Percentiles rank a stretch among this genome's conserved stretches.
phyloP scores from a whole-genome alignment of 2,888 invertebrate genomes.

The Hanleya hanleyi region DNA sequence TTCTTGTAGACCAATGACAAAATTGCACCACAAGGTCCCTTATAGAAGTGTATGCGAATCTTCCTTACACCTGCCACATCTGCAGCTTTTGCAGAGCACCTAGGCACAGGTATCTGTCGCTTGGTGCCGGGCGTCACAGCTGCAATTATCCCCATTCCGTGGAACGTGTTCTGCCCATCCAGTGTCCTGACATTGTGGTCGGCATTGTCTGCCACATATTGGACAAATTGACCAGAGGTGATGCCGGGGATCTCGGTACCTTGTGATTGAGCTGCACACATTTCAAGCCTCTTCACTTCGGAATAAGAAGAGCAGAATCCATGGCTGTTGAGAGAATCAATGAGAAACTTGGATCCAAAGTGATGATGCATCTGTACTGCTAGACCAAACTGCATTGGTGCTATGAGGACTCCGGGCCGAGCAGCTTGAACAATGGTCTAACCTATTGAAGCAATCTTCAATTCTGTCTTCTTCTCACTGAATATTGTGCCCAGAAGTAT shows the following conservation, averaged over 20 bases:
- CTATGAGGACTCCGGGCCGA: slow-evolving; percentile 32
- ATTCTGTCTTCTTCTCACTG: slow-evolving; percentile 11
- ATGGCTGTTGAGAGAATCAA: slow-evolving; percentile 37
- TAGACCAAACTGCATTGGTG: slow-evolving; percentile 40
- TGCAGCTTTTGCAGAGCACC: background rate
- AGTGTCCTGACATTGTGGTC: slow-evolving; percentile 48
- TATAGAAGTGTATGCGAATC: slow-evolving; percentile 28
- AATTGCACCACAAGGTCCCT: background rate
- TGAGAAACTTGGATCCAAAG: slow-evolving; percentile 35
- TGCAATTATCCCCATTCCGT: slow-evolving; percentile 50
- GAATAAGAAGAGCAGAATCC: slow-evolving; percentile 39
- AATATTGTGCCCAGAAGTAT: slow-evolving; percentile 28
- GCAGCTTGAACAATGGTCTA: slow-evolving; percentile 36
- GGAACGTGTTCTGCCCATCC: slow-evolving; percentile 48
- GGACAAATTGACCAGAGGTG: slow-evolving; percentile 28
- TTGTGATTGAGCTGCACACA: slow-evolving; percentile 23
- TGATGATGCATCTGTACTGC: slow-evolving; percentile 40
- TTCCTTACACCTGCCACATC: background rate
- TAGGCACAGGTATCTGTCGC: background rate
- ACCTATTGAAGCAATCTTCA: slow-evolving; percentile 36
- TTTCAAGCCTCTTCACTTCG: slow-evolving; percentile 27
- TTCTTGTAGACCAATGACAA: slow-evolving; percentile 10
- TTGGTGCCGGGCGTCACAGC: slow-evolving; percentile 34
- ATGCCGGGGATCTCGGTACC: slow-evolving; percentile 18
- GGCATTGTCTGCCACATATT: slow-evolving; percentile 51